Conservation (phyloP, 2,888 invertebrate species). For the Machimus atricapillus region DNA sequence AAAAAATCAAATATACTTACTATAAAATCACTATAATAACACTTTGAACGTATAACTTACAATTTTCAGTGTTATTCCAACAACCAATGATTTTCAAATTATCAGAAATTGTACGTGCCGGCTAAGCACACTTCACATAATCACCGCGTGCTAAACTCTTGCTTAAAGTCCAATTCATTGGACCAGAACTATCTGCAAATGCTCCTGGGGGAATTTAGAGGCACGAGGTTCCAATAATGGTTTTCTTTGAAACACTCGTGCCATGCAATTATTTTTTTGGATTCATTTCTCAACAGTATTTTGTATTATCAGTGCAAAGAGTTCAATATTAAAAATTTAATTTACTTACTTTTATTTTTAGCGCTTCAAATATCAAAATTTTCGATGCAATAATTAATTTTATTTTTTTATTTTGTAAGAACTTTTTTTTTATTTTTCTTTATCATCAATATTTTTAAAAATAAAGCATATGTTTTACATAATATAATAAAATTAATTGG, state of each 20-base stretch:
- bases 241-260: not conserved
- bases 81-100: not conserved
- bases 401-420: no score
- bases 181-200: not conserved
- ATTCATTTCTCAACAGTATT: not conserved
- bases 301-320: not conserved
- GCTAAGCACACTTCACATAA: not conserved
- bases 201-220: not conserved
- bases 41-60: not conserved
- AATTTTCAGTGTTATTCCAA: not conserved
- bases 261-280: not conserved
- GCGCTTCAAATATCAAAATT: not conserved
- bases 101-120: not conserved
- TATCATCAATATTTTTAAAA: not conserved
- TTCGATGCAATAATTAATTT: not conserved
- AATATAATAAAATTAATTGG: not conserved
- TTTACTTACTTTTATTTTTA: not conserved
- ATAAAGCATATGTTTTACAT: not conserved
- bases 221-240: not conserved
- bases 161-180: not conserved
- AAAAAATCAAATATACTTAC: not conserved
- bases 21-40: not conserved
- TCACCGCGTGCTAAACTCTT: not conserved
- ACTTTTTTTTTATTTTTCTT: not conserved
- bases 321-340: no score